These are phyloP conservation scores for Nettapus auritus DNA, from an alignment of 2,113 vertebrate genomes.

Conservation along the genomic window DNA sequence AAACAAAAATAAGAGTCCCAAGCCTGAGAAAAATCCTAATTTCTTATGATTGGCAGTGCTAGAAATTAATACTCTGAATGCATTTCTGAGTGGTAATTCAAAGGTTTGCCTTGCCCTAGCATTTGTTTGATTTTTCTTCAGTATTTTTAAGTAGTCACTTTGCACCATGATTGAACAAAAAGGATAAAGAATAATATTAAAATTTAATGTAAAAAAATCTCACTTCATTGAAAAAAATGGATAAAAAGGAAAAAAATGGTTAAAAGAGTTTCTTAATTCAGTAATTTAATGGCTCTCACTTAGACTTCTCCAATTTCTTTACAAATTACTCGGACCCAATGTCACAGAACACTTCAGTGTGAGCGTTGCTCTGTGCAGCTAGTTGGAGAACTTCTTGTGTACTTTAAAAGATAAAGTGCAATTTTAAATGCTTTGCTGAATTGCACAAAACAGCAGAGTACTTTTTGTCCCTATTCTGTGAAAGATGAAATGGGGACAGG, in stretches of 20 bases:
- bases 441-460: neutral
- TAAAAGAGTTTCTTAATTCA: neutral
- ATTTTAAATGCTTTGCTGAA: neutral
- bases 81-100: neutral
- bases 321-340: neutral
- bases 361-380: neutral
- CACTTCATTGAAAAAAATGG: neutral
- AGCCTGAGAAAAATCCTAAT: neutral
- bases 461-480: neutral
- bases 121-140: neutral
- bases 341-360: neutral
- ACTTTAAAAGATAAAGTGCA: neutral
- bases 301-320: neutral
- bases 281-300: neutral
- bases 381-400: neutral
- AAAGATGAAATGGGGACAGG: neutral
- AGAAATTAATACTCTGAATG: neutral
- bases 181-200: neutral
- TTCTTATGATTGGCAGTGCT: neutral
- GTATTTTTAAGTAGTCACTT: neutral
- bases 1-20: neutral
- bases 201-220: neutral
- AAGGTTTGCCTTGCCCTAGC: neutral
- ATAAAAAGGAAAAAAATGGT: neutral
- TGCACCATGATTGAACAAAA: neutral